Percentiles rank a stretch among this genome's conserved stretches.
Conservation (phyloP, 2,888 invertebrate genomes). For the Yponomeuta malinellus region DNA sequence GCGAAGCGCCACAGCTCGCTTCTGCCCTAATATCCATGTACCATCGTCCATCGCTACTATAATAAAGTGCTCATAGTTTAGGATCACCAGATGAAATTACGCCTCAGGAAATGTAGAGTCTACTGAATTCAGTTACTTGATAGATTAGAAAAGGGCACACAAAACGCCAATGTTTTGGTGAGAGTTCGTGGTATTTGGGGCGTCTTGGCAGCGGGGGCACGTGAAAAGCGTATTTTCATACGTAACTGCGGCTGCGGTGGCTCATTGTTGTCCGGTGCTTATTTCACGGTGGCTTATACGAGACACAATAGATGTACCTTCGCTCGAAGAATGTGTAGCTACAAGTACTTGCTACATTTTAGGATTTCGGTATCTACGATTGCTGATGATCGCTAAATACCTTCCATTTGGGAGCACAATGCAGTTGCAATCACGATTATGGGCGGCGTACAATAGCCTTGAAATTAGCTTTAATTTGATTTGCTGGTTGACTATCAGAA, state of each 20-base stretch:
- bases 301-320: slow-evolving; percentile 12
- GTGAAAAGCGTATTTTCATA: background rate
- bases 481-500: background rate
- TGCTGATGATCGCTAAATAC: background rate
- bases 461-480: background rate
- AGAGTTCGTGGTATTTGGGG: background rate
- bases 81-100: too few species aligned
- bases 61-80: too few species aligned
- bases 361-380: slow-evolving; percentile 17
- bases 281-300: slow-evolving; percentile 61
- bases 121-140: background rate
- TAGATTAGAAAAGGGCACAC: background rate
- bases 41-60: too few species aligned
- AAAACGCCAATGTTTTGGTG: background rate
- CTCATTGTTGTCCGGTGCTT: slow-evolving; percentile 48
- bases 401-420: background rate
- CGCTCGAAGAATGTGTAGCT: slow-evolving; percentile 27
- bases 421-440: background rate
- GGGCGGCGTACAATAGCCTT: background rate
- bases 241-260: slow-evolving; percentile 46
- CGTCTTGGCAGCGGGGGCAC: background rate
- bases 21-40: too few species aligned
- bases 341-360: slow-evolving; percentile 1
- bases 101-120: background rate
- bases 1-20: too few species aligned